Evolutionary conservation across 2,888 invertebrate genomes (phyloP).

Genomic region (Ophraella communa): DNA sequence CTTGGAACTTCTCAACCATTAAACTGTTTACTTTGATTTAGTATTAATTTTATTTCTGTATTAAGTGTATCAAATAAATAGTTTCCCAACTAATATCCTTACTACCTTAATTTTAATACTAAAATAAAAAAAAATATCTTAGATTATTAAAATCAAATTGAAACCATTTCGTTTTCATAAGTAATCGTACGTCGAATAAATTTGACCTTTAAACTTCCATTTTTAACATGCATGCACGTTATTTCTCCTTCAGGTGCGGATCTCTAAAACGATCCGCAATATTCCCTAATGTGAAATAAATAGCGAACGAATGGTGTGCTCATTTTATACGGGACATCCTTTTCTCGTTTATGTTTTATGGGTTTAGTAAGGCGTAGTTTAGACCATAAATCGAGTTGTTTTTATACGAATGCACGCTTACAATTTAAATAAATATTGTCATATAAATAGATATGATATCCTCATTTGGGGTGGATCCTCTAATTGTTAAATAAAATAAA

Average conservation of each 20-base stretch:
- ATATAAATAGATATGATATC: neutral
- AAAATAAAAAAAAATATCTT: too few relatives aligned
- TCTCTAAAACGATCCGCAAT: neutral
- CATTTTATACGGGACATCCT: neutral
- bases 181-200: too few relatives aligned
- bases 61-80: too few relatives aligned
- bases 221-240: neutral
- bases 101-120: too few relatives aligned
- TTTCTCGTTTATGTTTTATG: neutral
- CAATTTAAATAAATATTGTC: neutral
- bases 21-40: too few relatives aligned
- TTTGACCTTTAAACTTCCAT: slow-evolving; percentile 2
- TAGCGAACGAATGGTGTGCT: neutral
- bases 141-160: too few relatives aligned
- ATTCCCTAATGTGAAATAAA: slow-evolving; percentile 15
- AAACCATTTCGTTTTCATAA: too few relatives aligned
- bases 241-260: slow-evolving; percentile 2
- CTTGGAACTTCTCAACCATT: too few relatives aligned
- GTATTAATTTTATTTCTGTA: too few relatives aligned
- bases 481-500: too few relatives aligned
- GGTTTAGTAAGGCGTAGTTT: neutral
- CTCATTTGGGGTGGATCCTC: too few relatives aligned
- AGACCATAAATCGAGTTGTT: neutral
- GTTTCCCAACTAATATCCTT: too few relatives aligned
- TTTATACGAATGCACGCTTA: neutral